These are phyloP conservation scores for Procavia capensis DNA, from an alignment of 2,113 vertebrate genomes.

Conservation along the genomic window DNA sequence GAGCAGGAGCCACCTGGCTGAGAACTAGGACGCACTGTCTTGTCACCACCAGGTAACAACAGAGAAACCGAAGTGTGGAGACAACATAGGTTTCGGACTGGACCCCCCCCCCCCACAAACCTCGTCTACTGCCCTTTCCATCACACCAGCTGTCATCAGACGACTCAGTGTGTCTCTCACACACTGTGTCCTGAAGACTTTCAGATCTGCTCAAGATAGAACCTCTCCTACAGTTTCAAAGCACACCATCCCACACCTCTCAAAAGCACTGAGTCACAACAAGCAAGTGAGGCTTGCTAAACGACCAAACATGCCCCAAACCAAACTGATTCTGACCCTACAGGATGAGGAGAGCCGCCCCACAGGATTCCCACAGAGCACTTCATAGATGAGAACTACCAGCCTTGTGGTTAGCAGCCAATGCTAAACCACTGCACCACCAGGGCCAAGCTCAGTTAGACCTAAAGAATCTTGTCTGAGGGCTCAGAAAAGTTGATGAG, in stretches of 20 bases:
- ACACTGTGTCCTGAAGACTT: slow-evolving; percentile 46
- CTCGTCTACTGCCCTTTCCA: not conserved
- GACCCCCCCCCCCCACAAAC: not conserved
- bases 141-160: not conserved
- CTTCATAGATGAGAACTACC: no score
- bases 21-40: not conserved
- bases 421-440: no score
- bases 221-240: not conserved
- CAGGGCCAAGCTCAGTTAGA: not conserved
- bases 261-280: slow-evolving; percentile 28
- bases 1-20: not conserved
- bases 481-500: slow-evolving; percentile 25
- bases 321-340: no score
- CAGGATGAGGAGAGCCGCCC: no score
- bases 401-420: no score
- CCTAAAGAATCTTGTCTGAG: slow-evolving; percentile 20
- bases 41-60: slow-evolving; percentile 37
- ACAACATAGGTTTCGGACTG: not conserved
- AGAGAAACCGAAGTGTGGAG: slow-evolving; percentile 4
- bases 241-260: not conserved
- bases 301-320: not conserved
- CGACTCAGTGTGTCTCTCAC: not conserved
- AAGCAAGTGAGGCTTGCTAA: slow-evolving; percentile 6
- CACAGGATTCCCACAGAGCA: no score
- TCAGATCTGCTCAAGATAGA: not conserved